phyloP scores from a whole-genome alignment of 2,113 vertebrate species.

The Myotis brandtii region DNA sequence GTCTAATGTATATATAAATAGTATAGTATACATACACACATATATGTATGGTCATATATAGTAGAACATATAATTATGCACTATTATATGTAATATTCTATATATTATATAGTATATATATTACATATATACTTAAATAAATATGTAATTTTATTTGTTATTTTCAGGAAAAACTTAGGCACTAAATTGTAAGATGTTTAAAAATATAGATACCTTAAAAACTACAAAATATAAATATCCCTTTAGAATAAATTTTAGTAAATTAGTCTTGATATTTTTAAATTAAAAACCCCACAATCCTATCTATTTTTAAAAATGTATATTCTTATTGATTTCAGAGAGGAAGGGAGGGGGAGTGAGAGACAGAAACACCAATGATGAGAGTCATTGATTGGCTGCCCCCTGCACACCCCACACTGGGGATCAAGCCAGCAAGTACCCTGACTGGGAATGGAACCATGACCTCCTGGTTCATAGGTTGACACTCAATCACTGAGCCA shows the following conservation, averaged over 20 bases:
- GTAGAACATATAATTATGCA: neutral
- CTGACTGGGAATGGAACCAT: too few relatives aligned
- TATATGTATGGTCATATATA: neutral
- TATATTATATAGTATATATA: neutral
- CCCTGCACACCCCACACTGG: too few relatives aligned
- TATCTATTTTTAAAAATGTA: neutral
- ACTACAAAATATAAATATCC: neutral
- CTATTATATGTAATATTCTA: neutral
- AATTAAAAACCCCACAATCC: neutral
- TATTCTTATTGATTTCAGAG: too few relatives aligned
- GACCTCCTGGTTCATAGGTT: too few relatives aligned
- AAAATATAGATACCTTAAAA: neutral
- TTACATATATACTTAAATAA: neutral
- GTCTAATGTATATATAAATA: neutral
- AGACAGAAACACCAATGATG: too few relatives aligned
- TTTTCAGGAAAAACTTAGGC: neutral
- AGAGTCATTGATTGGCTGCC: too few relatives aligned
- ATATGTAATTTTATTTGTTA: neutral
- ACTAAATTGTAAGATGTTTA: neutral
- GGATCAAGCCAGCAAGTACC: too few relatives aligned
- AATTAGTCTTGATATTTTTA: neutral
- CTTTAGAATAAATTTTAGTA: neutral
- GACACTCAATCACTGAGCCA: too few relatives aligned
- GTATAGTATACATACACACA: neutral
- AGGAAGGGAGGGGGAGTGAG: too few relatives aligned